Evolutionary conservation across 2,797 vertebrate genomes (phyloP).

Genomic region (Chloroceryle amazona): DNA sequence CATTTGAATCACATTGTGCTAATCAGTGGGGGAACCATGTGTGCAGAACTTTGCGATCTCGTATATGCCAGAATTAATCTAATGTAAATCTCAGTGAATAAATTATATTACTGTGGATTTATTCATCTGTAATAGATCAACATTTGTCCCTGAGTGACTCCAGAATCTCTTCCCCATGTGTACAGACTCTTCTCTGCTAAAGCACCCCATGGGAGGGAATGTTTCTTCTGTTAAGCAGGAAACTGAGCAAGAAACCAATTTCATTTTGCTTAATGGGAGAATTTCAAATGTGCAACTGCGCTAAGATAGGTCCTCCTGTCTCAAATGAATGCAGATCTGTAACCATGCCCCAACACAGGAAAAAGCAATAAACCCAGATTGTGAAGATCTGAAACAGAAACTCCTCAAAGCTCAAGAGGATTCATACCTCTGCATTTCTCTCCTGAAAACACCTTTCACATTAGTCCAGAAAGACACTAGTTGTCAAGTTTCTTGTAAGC

Average conservation of each 20-base stretch:
- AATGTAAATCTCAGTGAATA: not conserved
- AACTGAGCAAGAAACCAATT: not conserved
- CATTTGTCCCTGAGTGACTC: conserved; percentile 43
- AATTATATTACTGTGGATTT: conserved; percentile 27
- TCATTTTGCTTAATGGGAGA: conserved; percentile 17
- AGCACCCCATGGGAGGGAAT: not conserved
- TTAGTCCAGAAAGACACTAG: not conserved
- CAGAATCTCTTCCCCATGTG: not conserved
- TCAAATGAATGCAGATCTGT: not conserved
- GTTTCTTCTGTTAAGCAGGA: not conserved
- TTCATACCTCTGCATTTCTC: not conserved
- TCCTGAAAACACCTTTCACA: not conserved
- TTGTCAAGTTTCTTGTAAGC: not conserved
- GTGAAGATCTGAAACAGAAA: not conserved
- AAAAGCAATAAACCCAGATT: not conserved
- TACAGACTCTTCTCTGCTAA: conserved; percentile 7
- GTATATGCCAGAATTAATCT: not conserved
- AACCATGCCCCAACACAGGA: not conserved
- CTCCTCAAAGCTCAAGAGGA: not conserved
- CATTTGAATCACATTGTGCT: not conserved
- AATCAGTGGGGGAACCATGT: not conserved
- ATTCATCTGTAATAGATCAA: conserved; percentile 37
- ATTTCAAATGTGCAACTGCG: not conserved
- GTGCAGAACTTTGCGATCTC: not conserved
- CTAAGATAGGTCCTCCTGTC: not conserved